A percentile compares a stretch with the other conserved stretches of the same genome.
Evolutionary conservation across 2,888 invertebrate species (phyloP).

Genomic region (Orthosia cruda): DNA sequence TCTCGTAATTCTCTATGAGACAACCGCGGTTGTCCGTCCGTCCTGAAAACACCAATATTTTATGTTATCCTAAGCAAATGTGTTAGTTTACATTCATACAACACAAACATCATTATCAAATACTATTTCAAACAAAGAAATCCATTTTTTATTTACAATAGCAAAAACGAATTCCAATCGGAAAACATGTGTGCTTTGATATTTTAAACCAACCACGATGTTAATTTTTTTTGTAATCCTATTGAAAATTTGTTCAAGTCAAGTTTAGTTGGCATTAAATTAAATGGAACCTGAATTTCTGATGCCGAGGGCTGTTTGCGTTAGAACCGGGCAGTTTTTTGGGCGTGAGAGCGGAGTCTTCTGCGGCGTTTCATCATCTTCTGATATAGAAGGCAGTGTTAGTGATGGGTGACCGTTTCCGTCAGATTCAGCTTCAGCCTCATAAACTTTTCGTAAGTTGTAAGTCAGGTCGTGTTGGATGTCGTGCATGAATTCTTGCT

Average conservation of each 20-base stretch:
- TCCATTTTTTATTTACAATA: conserved; percentile 17
- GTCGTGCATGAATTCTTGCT: conserved; percentile 98
- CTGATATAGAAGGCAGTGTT: conserved; percentile 98
- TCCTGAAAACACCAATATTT: conserved; percentile 70
- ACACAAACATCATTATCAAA: conserved; percentile 18
- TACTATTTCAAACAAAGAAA: conserved; percentile 29
- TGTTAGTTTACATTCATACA: conserved; percentile 12
- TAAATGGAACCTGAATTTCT: conserved; percentile 90
- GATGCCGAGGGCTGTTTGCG: conserved; percentile 93
- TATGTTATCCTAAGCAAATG: conserved; percentile 8
- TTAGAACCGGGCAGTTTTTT: conserved; percentile 92
- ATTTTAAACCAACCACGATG: conserved; percentile 43
- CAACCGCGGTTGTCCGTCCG: conserved; percentile 84
- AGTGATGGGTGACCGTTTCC: conserved; percentile 95
- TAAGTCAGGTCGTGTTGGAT: conserved; percentile 99
- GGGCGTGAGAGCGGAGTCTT: conserved; percentile 93
- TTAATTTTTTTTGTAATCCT: conserved; percentile 27
- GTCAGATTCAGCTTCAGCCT: conserved; percentile 96
- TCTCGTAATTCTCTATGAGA: conserved; percentile 91
- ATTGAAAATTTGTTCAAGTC: conserved; percentile 24
- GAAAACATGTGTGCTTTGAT: conserved; percentile 44
- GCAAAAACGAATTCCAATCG: conserved; percentile 38
- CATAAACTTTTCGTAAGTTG: conserved; percentile 98
- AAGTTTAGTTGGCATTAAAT: conserved; percentile 16
- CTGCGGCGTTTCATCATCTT: conserved; percentile 98